Percentiles rank a stretch among this genome's conserved stretches.
phyloP scores from a whole-genome alignment of 2,888 invertebrate species.

The Rotaria magnacalcarata region DNA sequence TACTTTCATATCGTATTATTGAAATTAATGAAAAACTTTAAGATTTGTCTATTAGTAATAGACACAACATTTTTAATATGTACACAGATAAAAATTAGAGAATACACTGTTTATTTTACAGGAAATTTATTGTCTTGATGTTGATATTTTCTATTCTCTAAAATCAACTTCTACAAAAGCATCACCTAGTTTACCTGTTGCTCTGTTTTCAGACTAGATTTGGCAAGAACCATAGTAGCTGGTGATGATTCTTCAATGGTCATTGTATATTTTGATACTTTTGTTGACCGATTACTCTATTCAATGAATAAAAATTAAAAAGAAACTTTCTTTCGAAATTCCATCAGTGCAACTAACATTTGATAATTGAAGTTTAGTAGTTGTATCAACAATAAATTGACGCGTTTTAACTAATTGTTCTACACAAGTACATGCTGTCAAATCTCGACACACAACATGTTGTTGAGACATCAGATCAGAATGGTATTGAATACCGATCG shows the following conservation, averaged over 20 bases:
- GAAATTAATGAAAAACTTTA: too few species aligned
- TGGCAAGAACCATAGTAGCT: background rate
- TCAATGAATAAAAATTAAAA: background rate
- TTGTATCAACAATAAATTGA: background rate
- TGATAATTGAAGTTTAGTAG: background rate
- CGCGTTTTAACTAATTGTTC: slow-evolving; percentile 18
- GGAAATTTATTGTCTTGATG: too few species aligned
- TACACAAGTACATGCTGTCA: slow-evolving; percentile 24
- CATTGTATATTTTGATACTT: slow-evolving; percentile 10
- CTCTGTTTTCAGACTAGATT: slow-evolving; percentile 2
- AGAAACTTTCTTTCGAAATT: background rate
- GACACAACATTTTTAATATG: too few species aligned
- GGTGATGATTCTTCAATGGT: slow-evolving; percentile 9
- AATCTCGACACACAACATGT: slow-evolving; percentile 4
- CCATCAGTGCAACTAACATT: background rate
- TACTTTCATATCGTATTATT: too few species aligned
- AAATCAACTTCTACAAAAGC: too few species aligned
- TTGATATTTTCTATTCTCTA: too few species aligned
- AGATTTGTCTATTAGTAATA: too few species aligned
- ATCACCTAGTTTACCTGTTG: background rate
- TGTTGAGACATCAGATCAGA: background rate
- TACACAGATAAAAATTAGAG: too few species aligned
- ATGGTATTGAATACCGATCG: background rate
- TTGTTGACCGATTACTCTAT: background rate
- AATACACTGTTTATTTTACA: too few species aligned